A percentile compares a stretch with the other conserved stretches of the same genome.
Evolutionary conservation across 1,140 invertebrate genomes (phyloP).

Genomic region (Pseudomyrmex concolor): DNA sequence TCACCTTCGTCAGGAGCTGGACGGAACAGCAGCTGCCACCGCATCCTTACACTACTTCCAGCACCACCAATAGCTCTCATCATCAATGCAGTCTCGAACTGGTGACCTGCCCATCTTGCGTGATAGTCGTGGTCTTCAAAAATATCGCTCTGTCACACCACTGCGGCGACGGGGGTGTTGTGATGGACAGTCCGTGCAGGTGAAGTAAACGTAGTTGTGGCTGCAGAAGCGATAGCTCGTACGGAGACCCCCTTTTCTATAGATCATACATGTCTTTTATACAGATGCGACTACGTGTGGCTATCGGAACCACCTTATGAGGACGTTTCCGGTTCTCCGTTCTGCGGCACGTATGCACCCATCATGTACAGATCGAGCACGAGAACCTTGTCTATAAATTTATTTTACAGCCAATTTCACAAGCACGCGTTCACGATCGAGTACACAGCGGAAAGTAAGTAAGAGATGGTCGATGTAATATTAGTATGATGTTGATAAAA

Average conservation of each 20-base stretch:
- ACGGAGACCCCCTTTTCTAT: no score
- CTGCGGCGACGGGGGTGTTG: constrained; percentile 80
- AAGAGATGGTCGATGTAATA: constrained; percentile 28
- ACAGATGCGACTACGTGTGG: constrained; percentile 88
- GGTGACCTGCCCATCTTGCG: constrained; percentile 90
- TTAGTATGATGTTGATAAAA: background rate
- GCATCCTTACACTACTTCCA: constrained; percentile 64
- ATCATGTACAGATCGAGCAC: constrained; percentile 88
- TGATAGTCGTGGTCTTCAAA: constrained; percentile 87
- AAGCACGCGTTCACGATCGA: constrained; percentile 89
- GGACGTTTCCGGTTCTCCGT: constrained; percentile 87
- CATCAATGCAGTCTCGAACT: constrained; percentile 89
- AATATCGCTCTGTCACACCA: constrained; percentile 83
- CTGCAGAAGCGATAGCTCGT: background rate
- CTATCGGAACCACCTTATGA: constrained; percentile 90
- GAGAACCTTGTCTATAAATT: constrained; percentile 86
- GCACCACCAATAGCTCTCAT: constrained; percentile 80
- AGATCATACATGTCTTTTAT: constrained; percentile 11
- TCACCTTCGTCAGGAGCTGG: constrained; percentile 80
- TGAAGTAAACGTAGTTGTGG: constrained; percentile 27
- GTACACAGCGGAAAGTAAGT: constrained; percentile 89
- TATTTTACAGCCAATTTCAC: constrained; percentile 87
- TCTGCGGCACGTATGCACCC: constrained; percentile 86
- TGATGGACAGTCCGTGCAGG: constrained; percentile 82
- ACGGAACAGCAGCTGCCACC: constrained; percentile 65